A percentile compares a stretch with the other conserved stretches of the same genome.
These are phyloP conservation scores for Phycodurus eques DNA, from an alignment of 2,113 vertebrate species.

Conservation along the genomic window DNA sequence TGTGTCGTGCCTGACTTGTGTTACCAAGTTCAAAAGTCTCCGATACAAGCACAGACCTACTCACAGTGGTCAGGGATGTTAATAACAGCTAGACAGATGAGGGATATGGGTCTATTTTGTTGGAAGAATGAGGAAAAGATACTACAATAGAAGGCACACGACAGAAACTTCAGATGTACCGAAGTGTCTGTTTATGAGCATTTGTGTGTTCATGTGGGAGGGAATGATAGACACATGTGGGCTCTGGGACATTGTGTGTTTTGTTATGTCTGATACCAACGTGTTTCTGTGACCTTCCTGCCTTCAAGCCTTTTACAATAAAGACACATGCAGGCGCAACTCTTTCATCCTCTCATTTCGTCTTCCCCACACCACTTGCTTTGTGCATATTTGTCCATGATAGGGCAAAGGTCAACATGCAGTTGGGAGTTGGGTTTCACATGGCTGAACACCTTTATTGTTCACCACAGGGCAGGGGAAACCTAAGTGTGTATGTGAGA, in stretches of 20 bases:
- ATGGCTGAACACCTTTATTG: conserved; percentile 84
- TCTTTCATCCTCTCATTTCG: conserved; percentile 38
- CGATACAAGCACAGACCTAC: conserved; percentile 8
- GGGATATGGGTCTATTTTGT: conserved; percentile 60
- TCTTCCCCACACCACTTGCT: conserved; percentile 32
- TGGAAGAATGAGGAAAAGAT: not conserved
- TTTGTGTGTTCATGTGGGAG: conserved; percentile 21
- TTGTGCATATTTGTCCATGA: conserved; percentile 23
- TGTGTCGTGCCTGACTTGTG: conserved; percentile 34
- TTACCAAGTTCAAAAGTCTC: conserved; percentile 41
- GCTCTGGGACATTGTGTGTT: conserved; percentile 51
- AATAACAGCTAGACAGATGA: conserved; percentile 72
- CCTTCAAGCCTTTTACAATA: conserved; percentile 17
- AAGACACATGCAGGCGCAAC: conserved; percentile 16
- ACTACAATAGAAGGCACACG: conserved; percentile 1
- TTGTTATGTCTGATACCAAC: conserved; percentile 84
- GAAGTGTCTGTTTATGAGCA: conserved; percentile 12
- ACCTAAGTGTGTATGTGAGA: conserved; percentile 48
- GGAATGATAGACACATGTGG: conserved; percentile 13
- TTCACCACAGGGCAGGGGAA: conserved; percentile 53
- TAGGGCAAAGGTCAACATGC: conserved; percentile 78
- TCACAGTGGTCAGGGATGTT: conserved; percentile 55
- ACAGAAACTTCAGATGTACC: conserved; percentile 18
- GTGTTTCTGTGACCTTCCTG: conserved; percentile 78
- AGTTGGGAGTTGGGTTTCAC: conserved; percentile 78